Percentiles rank a stretch among this genome's conserved stretches.
Evolutionary conservation across 53 echinoderm and acorn worm genomes (phyloP).

Genomic region (Astropecten irregularis): DNA sequence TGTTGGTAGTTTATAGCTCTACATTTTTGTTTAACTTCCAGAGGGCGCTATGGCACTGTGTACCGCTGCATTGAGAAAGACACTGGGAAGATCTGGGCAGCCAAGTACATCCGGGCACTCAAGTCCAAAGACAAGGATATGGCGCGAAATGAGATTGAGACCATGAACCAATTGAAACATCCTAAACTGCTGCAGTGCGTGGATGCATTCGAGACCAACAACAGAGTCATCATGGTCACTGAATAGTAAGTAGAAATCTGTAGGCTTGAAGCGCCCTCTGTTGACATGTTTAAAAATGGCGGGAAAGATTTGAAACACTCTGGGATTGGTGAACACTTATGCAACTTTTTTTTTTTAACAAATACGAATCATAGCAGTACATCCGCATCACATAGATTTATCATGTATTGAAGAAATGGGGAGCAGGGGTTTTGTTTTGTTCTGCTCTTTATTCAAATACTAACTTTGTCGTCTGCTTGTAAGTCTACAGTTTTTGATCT

Average conservation of each 20-base stretch:
- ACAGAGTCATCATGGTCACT: conserved; percentile 77
- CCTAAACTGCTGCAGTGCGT: conserved; percentile 75
- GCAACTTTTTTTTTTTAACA: no score
- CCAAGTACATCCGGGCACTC: conserved; percentile 84
- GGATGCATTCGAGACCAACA: conserved; percentile 78
- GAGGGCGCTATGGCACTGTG: conserved; percentile 91
- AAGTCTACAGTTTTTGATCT: no score
- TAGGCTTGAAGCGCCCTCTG: neutral
- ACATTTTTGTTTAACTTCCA: conserved; percentile 31
- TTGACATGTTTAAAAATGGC: no score
- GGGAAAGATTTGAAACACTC: neutral
- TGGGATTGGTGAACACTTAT: neutral
- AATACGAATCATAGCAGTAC: no score
- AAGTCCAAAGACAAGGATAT: conserved; percentile 82
- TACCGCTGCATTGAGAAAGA: conserved; percentile 84
- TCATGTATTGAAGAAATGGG: no score
- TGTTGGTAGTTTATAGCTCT: no score
- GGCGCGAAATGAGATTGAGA: conserved; percentile 73
- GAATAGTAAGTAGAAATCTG: conserved; percentile 70
- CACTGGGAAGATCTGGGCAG: conserved; percentile 82
- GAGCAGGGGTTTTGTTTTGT: no score
- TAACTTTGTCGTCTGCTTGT: no score
- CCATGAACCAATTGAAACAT: conserved; percentile 85
- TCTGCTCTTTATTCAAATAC: no score
- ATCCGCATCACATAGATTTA: no score